Percentiles rank a stretch among this genome's conserved stretches.
These are phyloP conservation scores for Hetaerina titia DNA, from an alignment of 2,888 invertebrate species.

Conservation along the genomic window DNA sequence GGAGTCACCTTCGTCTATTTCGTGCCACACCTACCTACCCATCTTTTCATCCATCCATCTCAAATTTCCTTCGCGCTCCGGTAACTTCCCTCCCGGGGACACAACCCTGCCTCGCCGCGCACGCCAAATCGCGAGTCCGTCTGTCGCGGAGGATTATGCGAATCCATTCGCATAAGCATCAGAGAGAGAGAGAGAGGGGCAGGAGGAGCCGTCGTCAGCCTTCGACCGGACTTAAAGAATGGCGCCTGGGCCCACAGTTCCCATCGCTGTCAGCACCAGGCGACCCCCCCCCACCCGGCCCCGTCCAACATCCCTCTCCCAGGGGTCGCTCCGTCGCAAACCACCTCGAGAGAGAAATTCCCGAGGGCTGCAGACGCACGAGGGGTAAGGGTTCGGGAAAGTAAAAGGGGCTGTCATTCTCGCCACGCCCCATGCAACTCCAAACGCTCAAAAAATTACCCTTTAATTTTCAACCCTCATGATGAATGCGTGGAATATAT, in stretches of 20 bases:
- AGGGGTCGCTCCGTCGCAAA: too few species aligned
- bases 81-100: neutral
- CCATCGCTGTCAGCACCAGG: neutral
- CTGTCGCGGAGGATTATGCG: neutral
- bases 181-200: neutral
- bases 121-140: neutral
- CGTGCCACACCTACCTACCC: neutral
- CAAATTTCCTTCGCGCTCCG: neutral
- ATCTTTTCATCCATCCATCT: neutral
- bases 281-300: neutral
- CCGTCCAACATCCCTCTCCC: too few species aligned
- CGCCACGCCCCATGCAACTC: neutral
- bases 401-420: neutral
- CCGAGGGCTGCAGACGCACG: too few species aligned
- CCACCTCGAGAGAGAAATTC: too few species aligned
- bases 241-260: neutral
- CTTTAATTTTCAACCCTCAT: neutral
- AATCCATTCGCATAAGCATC: neutral
- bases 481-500: neutral
- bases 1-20: neutral
- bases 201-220: too few species aligned
- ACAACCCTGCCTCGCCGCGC: neutral
- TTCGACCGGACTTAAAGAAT: neutral
- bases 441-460: neutral
- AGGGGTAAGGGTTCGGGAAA: neutral